Evolutionary conservation across 2,113 vertebrate genomes (phyloP).

Genomic region (Psettodes erumei): DNA sequence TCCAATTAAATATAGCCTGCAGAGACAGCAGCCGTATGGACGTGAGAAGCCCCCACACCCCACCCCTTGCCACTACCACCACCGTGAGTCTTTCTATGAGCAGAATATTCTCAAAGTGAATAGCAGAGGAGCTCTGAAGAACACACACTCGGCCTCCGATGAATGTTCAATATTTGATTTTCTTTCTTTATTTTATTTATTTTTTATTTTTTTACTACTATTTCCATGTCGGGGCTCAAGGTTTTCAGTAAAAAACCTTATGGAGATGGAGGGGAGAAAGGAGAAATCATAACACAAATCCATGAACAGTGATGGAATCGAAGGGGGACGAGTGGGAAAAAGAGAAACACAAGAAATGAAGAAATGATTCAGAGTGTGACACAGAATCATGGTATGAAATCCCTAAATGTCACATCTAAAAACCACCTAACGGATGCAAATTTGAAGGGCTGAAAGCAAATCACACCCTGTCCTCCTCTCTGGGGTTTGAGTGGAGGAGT

Average conservation of each 20-base stretch:
- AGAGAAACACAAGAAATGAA: slow-evolving; percentile 15
- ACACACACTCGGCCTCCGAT: slow-evolving; percentile 53
- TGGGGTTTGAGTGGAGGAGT: slow-evolving; percentile 38
- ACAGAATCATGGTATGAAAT: slow-evolving; percentile 19
- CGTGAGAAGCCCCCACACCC: slow-evolving; percentile 49
- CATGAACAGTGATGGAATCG: slow-evolving; percentile 16
- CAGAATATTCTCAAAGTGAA: slow-evolving; percentile 76
- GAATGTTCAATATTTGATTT: slow-evolving; percentile 77
- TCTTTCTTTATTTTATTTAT: slow-evolving; percentile 21
- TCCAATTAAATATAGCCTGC: slow-evolving; percentile 84
- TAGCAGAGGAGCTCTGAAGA: slow-evolving; percentile 63
- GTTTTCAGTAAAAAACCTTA: slow-evolving; percentile 47
- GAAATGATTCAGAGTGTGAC: slow-evolving; percentile 24
- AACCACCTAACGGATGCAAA: slow-evolving; percentile 15
- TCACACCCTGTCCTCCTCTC: slow-evolving; percentile 27
- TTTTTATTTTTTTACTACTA: slow-evolving; percentile 21
- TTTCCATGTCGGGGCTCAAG: slow-evolving; percentile 48
- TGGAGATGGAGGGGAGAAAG: slow-evolving; percentile 30
- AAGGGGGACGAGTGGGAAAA: background rate
- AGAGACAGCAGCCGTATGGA: slow-evolving; percentile 74
- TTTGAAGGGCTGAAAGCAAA: slow-evolving; percentile 29
- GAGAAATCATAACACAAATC: slow-evolving; percentile 16
- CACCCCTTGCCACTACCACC: slow-evolving; percentile 36
- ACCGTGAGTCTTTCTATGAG: slow-evolving; percentile 59
- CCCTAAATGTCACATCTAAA: slow-evolving; percentile 25